phyloP scores from a whole-genome alignment of 2,797 vertebrate genomes.

The Sitta carolinensis region DNA sequence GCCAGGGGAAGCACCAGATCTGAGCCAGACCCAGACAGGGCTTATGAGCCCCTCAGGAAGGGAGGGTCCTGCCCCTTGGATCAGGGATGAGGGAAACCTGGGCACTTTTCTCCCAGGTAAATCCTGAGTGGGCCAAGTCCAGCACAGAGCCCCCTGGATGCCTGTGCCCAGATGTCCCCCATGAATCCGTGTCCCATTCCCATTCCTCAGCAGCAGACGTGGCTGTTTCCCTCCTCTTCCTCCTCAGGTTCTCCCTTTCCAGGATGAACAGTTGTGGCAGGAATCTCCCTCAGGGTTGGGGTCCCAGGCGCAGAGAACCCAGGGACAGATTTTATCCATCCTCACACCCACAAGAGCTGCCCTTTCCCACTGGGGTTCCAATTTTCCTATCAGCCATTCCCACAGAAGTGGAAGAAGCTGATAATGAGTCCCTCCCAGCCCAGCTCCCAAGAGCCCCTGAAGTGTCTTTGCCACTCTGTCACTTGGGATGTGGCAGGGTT shows the following conservation, averaged over 20 bases:
- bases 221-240: background rate
- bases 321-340: background rate
- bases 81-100: background rate
- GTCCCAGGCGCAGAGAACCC: background rate
- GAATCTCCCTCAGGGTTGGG: background rate
- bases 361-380: background rate
- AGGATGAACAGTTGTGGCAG: background rate
- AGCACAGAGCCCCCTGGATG: accelerated
- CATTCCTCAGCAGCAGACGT: background rate
- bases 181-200: accelerated
- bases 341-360: background rate
- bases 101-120: background rate
- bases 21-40: background rate
- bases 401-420: background rate
- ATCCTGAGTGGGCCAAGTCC: background rate
- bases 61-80: background rate
- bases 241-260: background rate
- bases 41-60: background rate
- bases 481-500: background rate
- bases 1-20: background rate
- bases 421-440: background rate
- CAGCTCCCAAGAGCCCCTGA: background rate
- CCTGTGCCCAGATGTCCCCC: accelerated
- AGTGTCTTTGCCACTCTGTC: accelerated
- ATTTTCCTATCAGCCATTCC: background rate